phyloP scores from a whole-genome alignment of 2,113 vertebrate species.

The Anhinga anhinga region DNA sequence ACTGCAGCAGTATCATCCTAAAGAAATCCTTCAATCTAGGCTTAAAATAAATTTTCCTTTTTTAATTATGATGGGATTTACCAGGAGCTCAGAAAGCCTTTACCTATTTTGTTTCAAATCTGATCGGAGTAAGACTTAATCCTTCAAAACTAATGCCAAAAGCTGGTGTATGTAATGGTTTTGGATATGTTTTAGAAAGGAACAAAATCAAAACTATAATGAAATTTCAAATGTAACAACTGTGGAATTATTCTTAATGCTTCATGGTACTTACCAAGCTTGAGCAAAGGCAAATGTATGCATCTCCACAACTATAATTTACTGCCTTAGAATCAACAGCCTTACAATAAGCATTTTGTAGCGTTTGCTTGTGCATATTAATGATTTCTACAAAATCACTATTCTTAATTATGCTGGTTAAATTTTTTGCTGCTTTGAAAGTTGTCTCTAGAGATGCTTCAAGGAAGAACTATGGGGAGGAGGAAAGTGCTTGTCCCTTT shows the following conservation, averaged over 20 bases:
- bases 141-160: not conserved
- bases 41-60: not conserved
- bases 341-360: not conserved
- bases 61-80: not conserved
- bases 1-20: not conserved
- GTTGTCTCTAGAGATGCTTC: not conserved
- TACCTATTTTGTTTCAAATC: not conserved
- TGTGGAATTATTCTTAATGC: not conserved
- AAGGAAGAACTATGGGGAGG: not conserved
- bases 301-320: not conserved
- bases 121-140: not conserved
- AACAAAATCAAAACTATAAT: not conserved
- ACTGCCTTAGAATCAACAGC: not conserved
- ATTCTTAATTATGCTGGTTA: not conserved
- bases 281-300: not conserved
- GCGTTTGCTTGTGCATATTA: not conserved
- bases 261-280: not conserved
- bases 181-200: not conserved
- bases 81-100: not conserved
- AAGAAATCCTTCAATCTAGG: not conserved
- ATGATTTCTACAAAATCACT: not conserved
- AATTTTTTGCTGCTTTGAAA: not conserved
- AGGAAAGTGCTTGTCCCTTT: not conserved
- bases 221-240: not conserved
- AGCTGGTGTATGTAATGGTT: not conserved